Evolutionary conservation across 2,797 vertebrate genomes (phyloP).

Genomic region (Microtus obscurus): DNA sequence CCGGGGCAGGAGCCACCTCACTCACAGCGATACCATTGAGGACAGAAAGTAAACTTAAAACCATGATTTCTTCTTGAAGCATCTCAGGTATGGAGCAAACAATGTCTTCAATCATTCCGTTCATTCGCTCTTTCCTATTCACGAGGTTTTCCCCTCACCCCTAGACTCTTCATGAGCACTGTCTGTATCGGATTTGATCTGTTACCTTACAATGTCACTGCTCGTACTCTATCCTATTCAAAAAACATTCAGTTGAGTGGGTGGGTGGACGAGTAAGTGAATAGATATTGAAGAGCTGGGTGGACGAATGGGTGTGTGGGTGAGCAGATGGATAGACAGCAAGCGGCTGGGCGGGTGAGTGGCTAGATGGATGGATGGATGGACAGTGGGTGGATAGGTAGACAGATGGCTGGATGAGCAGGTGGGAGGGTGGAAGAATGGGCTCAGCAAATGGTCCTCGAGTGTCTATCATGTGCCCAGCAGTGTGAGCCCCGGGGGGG

Average conservation of each 20-base stretch:
- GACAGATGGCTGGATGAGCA: not conserved
- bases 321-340: not conserved
- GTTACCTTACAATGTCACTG: not conserved
- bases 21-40: not conserved
- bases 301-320: not conserved
- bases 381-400: accelerated
- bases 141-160: not conserved
- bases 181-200: not conserved
- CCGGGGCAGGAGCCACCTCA: not conserved
- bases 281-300: too few species aligned
- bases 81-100: not conserved
- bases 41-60: not conserved
- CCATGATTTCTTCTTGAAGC: not conserved
- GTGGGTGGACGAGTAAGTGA: too few species aligned
- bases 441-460: not conserved
- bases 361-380: too few species aligned
- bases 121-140: not conserved
- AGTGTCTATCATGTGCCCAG: not conserved
- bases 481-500: not conserved
- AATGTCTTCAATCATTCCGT: not conserved
- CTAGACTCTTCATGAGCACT: not conserved
- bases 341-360: too few species aligned
- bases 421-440: not conserved
- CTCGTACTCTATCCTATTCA: not conserved
- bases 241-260: not conserved